Base-by-base conservation (phyloP, 2,113 vertebrate genomes). In the Syrrhaptes paradoxus region DNA sequence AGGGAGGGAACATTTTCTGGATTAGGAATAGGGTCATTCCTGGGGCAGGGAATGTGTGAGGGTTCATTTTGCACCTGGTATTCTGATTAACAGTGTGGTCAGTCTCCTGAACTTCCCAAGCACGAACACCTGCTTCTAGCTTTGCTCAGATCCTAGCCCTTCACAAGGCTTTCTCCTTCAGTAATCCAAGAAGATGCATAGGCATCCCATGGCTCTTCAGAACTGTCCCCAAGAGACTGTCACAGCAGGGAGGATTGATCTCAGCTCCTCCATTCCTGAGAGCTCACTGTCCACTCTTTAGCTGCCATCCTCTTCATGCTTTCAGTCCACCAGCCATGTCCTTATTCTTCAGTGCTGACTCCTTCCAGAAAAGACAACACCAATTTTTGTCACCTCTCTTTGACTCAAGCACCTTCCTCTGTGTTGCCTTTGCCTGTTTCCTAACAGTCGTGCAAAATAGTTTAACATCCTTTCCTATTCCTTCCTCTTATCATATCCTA, bases 1-100 rank as follows among this genome's bases (percentile, higher is more conserved):
- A 90, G 55, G 59, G 89, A 95, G 77, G 66, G 61, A 94, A 96
- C 58, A 46, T 91, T 89, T 97, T 97, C 94, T 90, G 82, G 96
- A 95, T 81, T 93, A 79, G 91, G 61, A 82, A 49, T 43, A 97
- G 73, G 96, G 97, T 97, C 97, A 97, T 94, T 95, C 26, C 57
- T 90, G 79, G 96, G 96, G 94, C 97, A 96, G 36, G 71, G 84
- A 55, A 92, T 6, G 28, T 78, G 61, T 72, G 61, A 3, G 77
- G 90, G 90, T 87, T 95, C 93, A 93, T 89, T 91, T 81, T 96
- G 95, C 96, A 97, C 90, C 96, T 96, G 96, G 95, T 95, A 81
- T 92, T 93, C 88, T 95, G 92, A 92, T 95, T 96, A 89, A 84
- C 85, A 90, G 90, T 77, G 68, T 19, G 72, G 88, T 94, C 85